phyloP scores from a whole-genome alignment of 1,140 invertebrate species.

The Pseudoatta argentina region DNA sequence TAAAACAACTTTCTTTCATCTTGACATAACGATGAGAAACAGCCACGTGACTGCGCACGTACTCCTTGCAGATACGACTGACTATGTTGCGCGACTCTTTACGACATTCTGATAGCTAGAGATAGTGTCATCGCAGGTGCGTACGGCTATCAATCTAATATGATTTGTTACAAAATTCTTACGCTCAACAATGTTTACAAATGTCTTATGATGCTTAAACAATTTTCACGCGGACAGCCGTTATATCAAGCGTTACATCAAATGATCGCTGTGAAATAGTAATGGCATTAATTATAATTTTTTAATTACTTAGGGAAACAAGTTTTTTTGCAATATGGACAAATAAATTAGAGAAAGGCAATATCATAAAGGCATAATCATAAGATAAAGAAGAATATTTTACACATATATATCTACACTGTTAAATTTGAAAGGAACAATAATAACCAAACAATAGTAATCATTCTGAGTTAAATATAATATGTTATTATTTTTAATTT shows the following conservation, averaged over 20 bases:
- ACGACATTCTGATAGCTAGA: constrained; percentile 48
- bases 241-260: not conserved
- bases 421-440: no score
- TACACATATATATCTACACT: no score
- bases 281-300: not conserved
- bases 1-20: constrained; percentile 32
- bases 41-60: not conserved
- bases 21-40: not conserved
- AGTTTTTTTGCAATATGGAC: not conserved
- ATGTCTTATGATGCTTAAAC: not conserved
- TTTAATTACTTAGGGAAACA: not conserved
- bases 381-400: not conserved
- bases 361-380: not conserved
- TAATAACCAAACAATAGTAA: no score
- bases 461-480: no score
- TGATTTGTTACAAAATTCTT: constrained; percentile 42
- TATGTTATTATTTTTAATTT: no score
- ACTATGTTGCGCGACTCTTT: constrained; percentile 41
- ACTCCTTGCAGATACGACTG: constrained; percentile 1
- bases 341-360: not conserved
- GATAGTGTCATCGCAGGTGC: constrained; percentile 50
- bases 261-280: not conserved
- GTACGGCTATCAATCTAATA: constrained; percentile 36
- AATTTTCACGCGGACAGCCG: not conserved
- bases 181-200: not conserved